Conservation (phyloP, 2,113 vertebrate genomes). For the Passer montanus region DNA sequence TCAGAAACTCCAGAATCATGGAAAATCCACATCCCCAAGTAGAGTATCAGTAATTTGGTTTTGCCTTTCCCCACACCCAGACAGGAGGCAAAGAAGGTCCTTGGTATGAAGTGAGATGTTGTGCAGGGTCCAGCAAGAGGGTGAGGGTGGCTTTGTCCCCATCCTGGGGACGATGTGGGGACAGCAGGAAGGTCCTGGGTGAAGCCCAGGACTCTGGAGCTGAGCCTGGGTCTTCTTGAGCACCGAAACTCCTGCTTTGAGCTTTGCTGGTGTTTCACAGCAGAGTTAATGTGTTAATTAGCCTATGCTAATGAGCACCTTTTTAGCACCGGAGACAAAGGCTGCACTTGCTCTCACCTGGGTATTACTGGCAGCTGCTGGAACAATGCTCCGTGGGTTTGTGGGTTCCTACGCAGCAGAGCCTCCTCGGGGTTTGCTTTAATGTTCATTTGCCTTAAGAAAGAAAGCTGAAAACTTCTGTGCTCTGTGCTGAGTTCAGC, state of each 20-base stretch:
- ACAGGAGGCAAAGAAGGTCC: background rate
- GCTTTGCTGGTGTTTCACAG: background rate
- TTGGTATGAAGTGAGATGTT: background rate
- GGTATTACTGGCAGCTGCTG: conserved; percentile 18
- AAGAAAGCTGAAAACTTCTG: background rate
- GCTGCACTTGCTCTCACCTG: background rate
- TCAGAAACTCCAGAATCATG: background rate
- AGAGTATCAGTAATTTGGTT: background rate
- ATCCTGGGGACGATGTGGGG: fast-evolving
- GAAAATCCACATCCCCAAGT: background rate
- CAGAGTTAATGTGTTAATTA: background rate
- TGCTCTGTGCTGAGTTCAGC: background rate
- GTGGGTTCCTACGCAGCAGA: conserved; percentile 13
- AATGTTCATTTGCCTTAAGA: background rate
- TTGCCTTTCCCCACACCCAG: background rate
- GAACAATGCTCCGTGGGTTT: background rate
- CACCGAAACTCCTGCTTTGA: background rate
- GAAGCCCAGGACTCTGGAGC: fast-evolving
- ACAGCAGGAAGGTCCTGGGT: background rate
- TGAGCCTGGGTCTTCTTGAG: background rate
- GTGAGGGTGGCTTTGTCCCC: background rate
- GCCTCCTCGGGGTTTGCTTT: background rate
- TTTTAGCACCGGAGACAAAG: conserved; percentile 30
- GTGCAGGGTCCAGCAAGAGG: background rate
- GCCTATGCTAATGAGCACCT: background rate